phyloP scores from a whole-genome alignment of 2,113 vertebrate species.

The Merops nubicus region DNA sequence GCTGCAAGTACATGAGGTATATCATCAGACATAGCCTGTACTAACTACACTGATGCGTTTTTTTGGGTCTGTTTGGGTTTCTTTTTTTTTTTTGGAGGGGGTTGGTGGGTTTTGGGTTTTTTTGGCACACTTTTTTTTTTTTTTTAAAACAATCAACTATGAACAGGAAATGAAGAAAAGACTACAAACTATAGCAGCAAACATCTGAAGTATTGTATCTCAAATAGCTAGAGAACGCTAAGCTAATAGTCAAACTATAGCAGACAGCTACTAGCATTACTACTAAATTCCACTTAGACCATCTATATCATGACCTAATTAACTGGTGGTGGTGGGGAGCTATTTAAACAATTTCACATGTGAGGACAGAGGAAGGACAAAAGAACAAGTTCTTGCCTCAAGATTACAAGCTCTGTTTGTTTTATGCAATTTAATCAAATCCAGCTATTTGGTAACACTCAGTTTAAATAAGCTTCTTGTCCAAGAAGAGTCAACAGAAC shows the following conservation, averaged over 20 bases:
- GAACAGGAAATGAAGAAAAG: not conserved
- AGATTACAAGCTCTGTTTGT: conserved; percentile 40
- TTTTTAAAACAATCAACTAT: not conserved
- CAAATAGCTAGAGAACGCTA: not conserved
- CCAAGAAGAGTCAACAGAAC: conserved; percentile 16
- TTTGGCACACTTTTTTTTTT: not conserved
- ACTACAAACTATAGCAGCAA: not conserved
- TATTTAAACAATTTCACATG: conserved; percentile 37
- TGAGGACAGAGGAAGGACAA: conserved; percentile 7
- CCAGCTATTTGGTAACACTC: conserved; percentile 31
- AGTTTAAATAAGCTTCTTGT: conserved; percentile 13
- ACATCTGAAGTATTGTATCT: not conserved
- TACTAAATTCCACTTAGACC: not conserved
- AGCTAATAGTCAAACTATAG: not conserved
- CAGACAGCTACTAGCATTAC: not conserved
- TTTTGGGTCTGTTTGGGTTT: not conserved
- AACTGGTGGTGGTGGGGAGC: not conserved
- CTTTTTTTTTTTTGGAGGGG: too few relatives aligned
- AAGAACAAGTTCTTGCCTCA: conserved; percentile 4
- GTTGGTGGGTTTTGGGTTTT: not conserved
- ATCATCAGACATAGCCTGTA: not conserved
- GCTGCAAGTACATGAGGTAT: not conserved
- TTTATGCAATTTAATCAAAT: conserved; percentile 65
- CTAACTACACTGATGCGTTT: not conserved
- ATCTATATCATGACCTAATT: not conserved